These are phyloP conservation scores for Drosophila pandora DNA, from an alignment of 1,140 invertebrate species.

Conservation along the genomic window DNA sequence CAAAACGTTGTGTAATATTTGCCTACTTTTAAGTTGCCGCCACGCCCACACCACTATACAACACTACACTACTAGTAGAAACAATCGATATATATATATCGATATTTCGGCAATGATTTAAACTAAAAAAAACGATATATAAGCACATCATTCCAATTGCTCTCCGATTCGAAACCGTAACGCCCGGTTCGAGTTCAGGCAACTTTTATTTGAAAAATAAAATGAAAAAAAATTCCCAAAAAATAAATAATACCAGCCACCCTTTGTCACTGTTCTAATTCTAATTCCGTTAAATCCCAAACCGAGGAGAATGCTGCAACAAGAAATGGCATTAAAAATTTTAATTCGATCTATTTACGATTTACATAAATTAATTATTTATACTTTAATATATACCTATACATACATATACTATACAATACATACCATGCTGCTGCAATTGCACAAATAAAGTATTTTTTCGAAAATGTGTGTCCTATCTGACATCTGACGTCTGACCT, in stretches of 20 bases:
- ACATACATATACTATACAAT: slow-evolving; percentile 55
- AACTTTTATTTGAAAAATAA: slow-evolving; percentile 52
- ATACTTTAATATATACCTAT: slow-evolving; percentile 75
- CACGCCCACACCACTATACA: slow-evolving; percentile 28
- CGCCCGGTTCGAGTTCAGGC: slow-evolving; percentile 7
- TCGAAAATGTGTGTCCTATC: slow-evolving; percentile 40
- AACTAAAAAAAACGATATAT: slow-evolving; percentile 23
- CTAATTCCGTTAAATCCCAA: slow-evolving; percentile 32
- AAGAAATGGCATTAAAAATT: slow-evolving; percentile 59
- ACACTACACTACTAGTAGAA: slow-evolving; percentile 27
- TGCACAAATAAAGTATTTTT: slow-evolving; percentile 84
- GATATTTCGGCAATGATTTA: slow-evolving; percentile 19
- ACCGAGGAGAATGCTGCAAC: slow-evolving; percentile 33
- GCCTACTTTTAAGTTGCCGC: slow-evolving; percentile 78
- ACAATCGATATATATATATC: slow-evolving; percentile 23
- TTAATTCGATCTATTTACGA: slow-evolving; percentile 71
- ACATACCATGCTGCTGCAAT: slow-evolving; percentile 77
- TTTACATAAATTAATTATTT: slow-evolving; percentile 83
- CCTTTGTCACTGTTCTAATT: slow-evolving; percentile 10
- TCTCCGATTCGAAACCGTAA: neutral
- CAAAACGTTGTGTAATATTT: slow-evolving; percentile 81
- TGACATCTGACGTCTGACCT: neutral
- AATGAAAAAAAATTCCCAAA: slow-evolving; percentile 10
- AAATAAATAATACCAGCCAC: neutral
- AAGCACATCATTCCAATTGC: slow-evolving; percentile 66